Evolutionary conservation across 2,888 invertebrate genomes (phyloP).

Genomic region (Amphimallon solstitiale): DNA sequence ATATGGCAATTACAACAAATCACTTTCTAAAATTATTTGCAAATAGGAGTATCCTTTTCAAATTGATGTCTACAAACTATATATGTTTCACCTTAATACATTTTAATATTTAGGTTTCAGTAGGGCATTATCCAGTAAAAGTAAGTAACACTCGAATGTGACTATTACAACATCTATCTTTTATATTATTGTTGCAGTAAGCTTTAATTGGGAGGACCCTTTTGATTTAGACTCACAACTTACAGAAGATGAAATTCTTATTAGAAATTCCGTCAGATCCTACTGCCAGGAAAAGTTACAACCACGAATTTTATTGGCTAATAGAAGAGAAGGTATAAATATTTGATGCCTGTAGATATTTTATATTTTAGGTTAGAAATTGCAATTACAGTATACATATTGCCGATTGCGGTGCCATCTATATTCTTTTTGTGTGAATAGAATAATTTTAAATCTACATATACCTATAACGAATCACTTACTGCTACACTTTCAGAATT

Average conservation of each 20-base stretch:
- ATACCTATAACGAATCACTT: no score
- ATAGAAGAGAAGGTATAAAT: constrained; percentile 91
- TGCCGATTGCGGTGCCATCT: no score
- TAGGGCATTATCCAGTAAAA: constrained; percentile 8
- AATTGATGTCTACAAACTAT: not conserved
- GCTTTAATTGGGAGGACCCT: constrained; percentile 92
- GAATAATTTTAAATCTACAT: no score
- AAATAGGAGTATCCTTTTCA: constrained; percentile 22
- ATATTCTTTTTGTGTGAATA: no score
- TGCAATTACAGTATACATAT: no score
- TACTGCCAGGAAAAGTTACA: constrained; percentile 92
- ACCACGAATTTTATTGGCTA: constrained; percentile 87
- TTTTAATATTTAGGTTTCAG: not conserved
- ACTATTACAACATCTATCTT: not conserved
- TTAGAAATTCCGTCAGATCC: constrained; percentile 84
- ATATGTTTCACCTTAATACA: not conserved
- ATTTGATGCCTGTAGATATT: no score
- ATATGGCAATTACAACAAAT: not conserved
- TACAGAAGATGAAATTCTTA: constrained; percentile 90
- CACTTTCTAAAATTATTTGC: not conserved
- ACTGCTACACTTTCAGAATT: no score
- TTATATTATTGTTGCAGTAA: constrained; percentile 47
- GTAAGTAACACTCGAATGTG: not conserved
- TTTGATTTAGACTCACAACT: constrained; percentile 87
- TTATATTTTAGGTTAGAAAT: no score